Evolutionary conservation across 2,797 vertebrate species (phyloP), one percentile per base, ranked within the genome.

Genomic region (Thunnus albacares): DNA sequence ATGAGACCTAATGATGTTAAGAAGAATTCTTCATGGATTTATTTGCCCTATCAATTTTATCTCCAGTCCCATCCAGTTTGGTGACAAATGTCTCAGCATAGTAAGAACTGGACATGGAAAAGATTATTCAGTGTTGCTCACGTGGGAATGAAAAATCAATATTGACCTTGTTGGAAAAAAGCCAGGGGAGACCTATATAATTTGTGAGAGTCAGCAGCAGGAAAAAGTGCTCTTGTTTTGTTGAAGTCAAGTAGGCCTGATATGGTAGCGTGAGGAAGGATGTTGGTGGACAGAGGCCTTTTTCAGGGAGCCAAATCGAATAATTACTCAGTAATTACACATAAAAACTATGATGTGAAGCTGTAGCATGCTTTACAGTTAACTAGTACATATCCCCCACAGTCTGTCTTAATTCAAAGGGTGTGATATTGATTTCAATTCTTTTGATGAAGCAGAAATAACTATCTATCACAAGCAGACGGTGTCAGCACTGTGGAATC

Each of bases 141-240:
- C 85, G 82, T 78, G 80, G 79, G 86, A 84, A 88, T 89, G 85
- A 88, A 90, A 90, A 88, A 90, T 93, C 91, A 86, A 93, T 94
- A 90, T 81, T 89, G 80, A 90, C 83, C 88, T 80, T 71, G 79
- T 88, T 83, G 62, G 38, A 65, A 70, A 66, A 81, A 73, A 79
- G 71, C 77, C 78, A 83, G 35, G 38, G 55, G 86, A 90, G 87
- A 77, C 89, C 77, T 66, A 69, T 89, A 75, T 86, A 76, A 80
- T 90, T 80, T 82, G 71, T 77, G 81, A 88, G 65, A 83, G 87
- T 89, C 89, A 84, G 86, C 88, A 89, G 78, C 51, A 81, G 68
- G 45, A 85, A 77, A 63, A 77, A 68, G 57, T 58, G 75, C 30
- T 51, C 49, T 63, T 89, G 71, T 82, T 79, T 53, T 74, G 80